Evolutionary conservation across 2,888 invertebrate genomes (phyloP).

Genomic region (Meteorus colon): DNA sequence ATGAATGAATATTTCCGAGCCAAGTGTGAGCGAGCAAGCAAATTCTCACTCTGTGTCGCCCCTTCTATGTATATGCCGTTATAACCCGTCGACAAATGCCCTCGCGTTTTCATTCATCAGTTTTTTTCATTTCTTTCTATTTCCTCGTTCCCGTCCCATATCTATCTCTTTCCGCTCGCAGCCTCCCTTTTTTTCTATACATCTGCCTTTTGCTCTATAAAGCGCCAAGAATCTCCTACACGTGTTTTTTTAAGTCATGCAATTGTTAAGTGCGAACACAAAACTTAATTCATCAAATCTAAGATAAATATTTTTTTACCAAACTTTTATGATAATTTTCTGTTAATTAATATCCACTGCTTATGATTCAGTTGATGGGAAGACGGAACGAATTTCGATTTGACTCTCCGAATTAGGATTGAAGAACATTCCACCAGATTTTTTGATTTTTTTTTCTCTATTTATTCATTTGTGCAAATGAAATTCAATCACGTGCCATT

Average conservation of each 20-base stretch:
- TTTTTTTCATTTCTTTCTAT: constrained; percentile 13
- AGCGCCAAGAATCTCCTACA: background rate
- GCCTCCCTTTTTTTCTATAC: background rate
- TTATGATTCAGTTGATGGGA: background rate
- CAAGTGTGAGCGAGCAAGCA: constrained; percentile 57
- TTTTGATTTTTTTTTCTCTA: background rate
- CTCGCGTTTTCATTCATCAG: constrained; percentile 42
- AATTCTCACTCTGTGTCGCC: constrained; percentile 29
- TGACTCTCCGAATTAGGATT: background rate
- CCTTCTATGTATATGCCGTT: constrained; percentile 37
- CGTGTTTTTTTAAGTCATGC: background rate
- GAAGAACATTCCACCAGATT: background rate
- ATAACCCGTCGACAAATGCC: constrained; percentile 34
- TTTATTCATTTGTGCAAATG: background rate
- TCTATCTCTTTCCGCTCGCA: constrained; percentile 12
- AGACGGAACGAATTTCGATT: background rate
- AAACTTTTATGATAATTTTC: background rate
- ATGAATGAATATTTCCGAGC: constrained; percentile 69
- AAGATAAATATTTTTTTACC: too few relatives aligned
- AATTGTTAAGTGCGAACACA: background rate
- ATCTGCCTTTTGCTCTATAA: background rate
- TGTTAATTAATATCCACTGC: background rate
- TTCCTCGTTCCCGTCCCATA: background rate
- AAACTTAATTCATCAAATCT: background rate
- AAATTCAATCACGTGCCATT: constrained; percentile 37